Percentiles rank a stretch among this genome's conserved stretches.
Conservation (phyloP, 1,140 invertebrate species). For the Calephelis virginiensis region DNA sequence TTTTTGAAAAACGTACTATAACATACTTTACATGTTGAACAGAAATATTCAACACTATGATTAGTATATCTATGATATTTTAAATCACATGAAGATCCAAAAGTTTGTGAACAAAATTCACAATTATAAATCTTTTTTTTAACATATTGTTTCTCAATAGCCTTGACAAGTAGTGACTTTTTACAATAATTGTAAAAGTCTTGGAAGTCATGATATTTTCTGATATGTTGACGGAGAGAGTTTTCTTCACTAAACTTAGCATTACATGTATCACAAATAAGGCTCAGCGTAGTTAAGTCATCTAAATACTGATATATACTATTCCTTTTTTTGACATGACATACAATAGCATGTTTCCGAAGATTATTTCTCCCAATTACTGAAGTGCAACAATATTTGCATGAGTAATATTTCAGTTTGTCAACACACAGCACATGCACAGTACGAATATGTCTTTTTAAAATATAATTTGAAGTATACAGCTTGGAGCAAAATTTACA, state of each 20-base stretch:
- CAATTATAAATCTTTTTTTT: slow-evolving; percentile 38
- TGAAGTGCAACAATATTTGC: slow-evolving; percentile 35
- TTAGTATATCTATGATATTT: slow-evolving; percentile 48
- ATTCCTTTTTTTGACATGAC: slow-evolving; percentile 28
- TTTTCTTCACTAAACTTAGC: slow-evolving; percentile 39
- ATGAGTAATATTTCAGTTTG: slow-evolving; percentile 27
- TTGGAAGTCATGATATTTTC: slow-evolving; percentile 50
- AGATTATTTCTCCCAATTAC: slow-evolving; percentile 39
- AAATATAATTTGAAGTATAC: slow-evolving; percentile 56
- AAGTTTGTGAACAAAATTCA: slow-evolving; percentile 43
- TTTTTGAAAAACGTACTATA: slow-evolving; percentile 56
- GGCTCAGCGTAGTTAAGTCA: slow-evolving; percentile 21
- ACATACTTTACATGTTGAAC: slow-evolving; percentile 60
- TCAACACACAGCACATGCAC: slow-evolving; percentile 31
- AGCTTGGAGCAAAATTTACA: slow-evolving; percentile 56
- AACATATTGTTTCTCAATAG: slow-evolving; percentile 19
- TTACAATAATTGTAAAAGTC: slow-evolving; percentile 59
- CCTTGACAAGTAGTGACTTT: slow-evolving; percentile 36
- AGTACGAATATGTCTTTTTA: slow-evolving; percentile 41
- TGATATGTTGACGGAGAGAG: slow-evolving; percentile 48
- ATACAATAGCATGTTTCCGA: slow-evolving; percentile 31
- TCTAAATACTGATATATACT: neutral
- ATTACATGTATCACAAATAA: slow-evolving; percentile 41
- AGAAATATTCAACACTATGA: slow-evolving; percentile 46
- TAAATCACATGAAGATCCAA: slow-evolving; percentile 42